These are phyloP conservation scores for Characodon lateralis DNA, from an alignment of 2,797 vertebrate genomes.

Conservation along the genomic window DNA sequence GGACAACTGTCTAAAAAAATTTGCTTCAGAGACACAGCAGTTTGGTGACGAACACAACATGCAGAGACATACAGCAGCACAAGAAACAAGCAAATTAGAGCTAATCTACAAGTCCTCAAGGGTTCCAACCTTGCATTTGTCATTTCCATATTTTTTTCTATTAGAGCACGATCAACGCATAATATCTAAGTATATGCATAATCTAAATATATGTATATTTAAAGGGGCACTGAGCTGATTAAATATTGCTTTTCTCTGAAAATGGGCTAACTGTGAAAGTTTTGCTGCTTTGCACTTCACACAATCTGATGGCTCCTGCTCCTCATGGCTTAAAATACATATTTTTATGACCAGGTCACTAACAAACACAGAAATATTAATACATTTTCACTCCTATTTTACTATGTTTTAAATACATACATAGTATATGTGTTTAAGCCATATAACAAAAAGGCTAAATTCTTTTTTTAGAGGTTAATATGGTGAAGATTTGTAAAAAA, in stretches of 20 bases:
- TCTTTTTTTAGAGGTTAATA: neutral
- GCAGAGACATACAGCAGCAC: constrained; percentile 5
- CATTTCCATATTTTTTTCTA: neutral
- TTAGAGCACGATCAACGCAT: neutral
- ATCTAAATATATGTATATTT: constrained; percentile 1
- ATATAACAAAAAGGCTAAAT: constrained; percentile 16
- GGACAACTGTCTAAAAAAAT: neutral
- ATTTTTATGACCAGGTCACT: neutral
- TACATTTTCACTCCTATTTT: neutral
- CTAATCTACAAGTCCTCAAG: neutral
- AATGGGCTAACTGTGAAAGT: neutral
- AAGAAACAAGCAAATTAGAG: neutral
- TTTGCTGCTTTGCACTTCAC: neutral
- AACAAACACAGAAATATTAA: neutral
- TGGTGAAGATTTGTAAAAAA: neutral
- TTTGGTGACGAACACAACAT: constrained; percentile 58
- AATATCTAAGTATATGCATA: neutral
- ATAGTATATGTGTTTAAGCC: neutral
- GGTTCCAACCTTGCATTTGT: no score
- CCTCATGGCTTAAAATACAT: neutral
- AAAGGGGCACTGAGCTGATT: constrained; percentile 2
- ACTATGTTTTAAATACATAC: constrained; percentile 10
- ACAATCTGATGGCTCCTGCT: neutral
- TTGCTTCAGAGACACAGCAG: constrained; percentile 27
- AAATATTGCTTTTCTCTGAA: neutral